Evolutionary conservation across 1,140 invertebrate genomes (phyloP).

Genomic region (Aphaenogaster rudis): DNA sequence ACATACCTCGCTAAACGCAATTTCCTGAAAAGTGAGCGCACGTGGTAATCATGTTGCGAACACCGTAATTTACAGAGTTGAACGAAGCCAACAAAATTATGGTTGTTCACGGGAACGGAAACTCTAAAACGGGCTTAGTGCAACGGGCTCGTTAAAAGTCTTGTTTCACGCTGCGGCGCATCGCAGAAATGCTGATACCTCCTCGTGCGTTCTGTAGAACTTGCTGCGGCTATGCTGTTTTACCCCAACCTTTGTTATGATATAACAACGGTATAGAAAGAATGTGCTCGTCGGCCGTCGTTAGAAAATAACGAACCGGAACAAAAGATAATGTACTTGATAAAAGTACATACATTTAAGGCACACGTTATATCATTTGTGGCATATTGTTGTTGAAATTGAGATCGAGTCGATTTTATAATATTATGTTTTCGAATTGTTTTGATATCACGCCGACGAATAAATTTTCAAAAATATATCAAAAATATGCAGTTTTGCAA

Average conservation of each 20-base stretch:
- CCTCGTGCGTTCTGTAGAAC: conserved; percentile 9
- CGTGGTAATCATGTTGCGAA: conserved; percentile 63
- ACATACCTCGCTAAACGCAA: conserved; percentile 52
- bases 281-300: not conserved
- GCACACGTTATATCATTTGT: not conserved
- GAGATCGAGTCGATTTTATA: not conserved
- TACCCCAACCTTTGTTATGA: not conserved
- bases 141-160: conserved; percentile 65
- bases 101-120: conserved; percentile 47
- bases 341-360: not conserved
- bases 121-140: conserved; percentile 69
- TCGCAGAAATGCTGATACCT: conserved; percentile 43
- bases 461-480: not conserved
- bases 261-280: conserved; percentile 6
- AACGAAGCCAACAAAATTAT: conserved; percentile 69
- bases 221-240: conserved; percentile 15
- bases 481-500: not conserved
- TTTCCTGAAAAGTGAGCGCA: conserved; percentile 41
- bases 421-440: not conserved
- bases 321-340: not conserved
- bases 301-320: not conserved
- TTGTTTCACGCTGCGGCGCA: conserved; percentile 15
- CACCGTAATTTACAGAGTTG: conserved; percentile 68
- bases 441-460: not conserved
- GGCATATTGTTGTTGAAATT: not conserved